Conservation (phyloP, 2,113 vertebrate genomes). For the Spermophilus dauricus region DNA sequence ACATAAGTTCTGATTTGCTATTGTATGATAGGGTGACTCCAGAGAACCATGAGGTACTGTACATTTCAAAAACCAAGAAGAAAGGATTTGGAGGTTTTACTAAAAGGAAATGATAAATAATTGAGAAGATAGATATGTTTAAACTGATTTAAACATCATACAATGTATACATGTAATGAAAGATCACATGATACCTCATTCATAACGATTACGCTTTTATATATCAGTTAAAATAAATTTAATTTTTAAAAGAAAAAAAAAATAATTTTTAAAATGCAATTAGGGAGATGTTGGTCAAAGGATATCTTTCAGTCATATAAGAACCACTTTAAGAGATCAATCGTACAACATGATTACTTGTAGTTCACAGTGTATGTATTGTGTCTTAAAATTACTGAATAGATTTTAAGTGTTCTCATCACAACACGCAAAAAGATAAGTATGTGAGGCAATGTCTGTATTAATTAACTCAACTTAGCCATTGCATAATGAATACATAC, state of each 20-base stretch:
- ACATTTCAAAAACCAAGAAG: not conserved
- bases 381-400: not conserved
- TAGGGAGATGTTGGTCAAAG: not conserved
- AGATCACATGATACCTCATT: not conserved
- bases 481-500: not conserved
- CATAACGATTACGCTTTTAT: not conserved
- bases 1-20: not conserved
- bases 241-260: not conserved
- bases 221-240: not conserved
- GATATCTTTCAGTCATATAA: not conserved
- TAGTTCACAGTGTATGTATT: not conserved
- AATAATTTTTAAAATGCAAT: not conserved
- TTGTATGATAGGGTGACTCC: not conserved
- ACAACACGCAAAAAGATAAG: not conserved
- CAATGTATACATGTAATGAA: not conserved
- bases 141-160: not conserved
- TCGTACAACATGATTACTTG: not conserved
- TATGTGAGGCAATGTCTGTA: not conserved
- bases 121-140: not conserved
- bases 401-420: not conserved
- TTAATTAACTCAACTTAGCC: not conserved
- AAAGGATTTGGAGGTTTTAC: not conserved
- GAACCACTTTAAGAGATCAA: not conserved
- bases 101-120: not conserved
- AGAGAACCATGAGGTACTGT: not conserved